Percentiles rank a stretch among this genome's conserved stretches.
Evolutionary conservation across 2,113 vertebrate species (phyloP).

Genomic region (Blennius ocellaris): DNA sequence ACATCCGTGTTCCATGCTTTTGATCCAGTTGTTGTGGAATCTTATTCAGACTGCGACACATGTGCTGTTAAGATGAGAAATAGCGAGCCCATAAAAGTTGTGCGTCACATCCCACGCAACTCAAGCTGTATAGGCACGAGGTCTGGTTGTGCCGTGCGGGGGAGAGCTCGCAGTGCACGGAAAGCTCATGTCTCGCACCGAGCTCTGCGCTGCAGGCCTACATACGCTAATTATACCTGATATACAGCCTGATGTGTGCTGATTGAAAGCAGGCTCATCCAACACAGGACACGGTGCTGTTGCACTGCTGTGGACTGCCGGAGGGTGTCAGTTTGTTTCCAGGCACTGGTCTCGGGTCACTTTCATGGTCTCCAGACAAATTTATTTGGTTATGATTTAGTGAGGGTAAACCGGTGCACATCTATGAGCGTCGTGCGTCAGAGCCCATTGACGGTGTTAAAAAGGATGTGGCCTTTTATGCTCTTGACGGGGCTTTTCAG

Average conservation of each 20-base stretch:
- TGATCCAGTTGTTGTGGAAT: conserved; percentile 73
- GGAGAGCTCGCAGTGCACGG: conserved; percentile 70
- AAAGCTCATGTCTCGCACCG: conserved; percentile 77
- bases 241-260: conserved; percentile 77
- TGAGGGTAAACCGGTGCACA: conserved; percentile 56
- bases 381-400: conserved; percentile 60
- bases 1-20: conserved; percentile 61
- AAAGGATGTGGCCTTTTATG: conserved; percentile 52
- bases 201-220: conserved; percentile 71
- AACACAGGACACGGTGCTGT: conserved; percentile 69
- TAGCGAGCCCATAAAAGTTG: conserved; percentile 69
- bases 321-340: conserved; percentile 74
- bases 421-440: conserved; percentile 43
- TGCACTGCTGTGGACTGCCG: conserved; percentile 59
- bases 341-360: conserved; percentile 65
- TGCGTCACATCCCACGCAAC: conserved; percentile 76
- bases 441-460: conserved; percentile 48
- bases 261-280: conserved; percentile 79
- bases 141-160: conserved; percentile 78
- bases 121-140: conserved; percentile 63
- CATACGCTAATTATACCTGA: conserved; percentile 79
- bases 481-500: conserved; percentile 55
- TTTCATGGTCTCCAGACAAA: conserved; percentile 55
- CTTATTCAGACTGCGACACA: conserved; percentile 72
- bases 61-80: conserved; percentile 75